Percentiles rank a stretch among this genome's conserved stretches.
phyloP scores from a whole-genome alignment of 2,113 vertebrate species.

The Amazona guildingii region DNA sequence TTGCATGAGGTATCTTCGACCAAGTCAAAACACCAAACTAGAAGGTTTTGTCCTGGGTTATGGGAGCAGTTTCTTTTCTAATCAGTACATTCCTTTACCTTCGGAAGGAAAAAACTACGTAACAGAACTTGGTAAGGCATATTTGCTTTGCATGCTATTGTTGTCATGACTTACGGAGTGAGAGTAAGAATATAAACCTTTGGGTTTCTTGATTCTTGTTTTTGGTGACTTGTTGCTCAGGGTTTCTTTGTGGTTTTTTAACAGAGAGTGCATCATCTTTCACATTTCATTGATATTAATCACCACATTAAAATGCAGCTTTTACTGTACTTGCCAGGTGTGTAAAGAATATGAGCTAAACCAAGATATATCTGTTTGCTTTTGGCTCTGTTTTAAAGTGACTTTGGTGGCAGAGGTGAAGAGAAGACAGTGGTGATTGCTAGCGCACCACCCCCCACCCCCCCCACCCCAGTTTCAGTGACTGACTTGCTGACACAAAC shows the following conservation, averaged over 20 bases:
- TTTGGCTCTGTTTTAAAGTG: background rate
- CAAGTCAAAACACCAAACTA: slow-evolving; percentile 82
- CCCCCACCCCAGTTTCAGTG: background rate
- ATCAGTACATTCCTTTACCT: slow-evolving; percentile 91
- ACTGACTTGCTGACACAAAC: background rate
- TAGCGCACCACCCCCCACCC: background rate
- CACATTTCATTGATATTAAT: slow-evolving; percentile 1
- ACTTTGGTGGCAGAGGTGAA: background rate
- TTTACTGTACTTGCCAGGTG: background rate
- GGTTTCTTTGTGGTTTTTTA: background rate
- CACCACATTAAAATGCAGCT: background rate
- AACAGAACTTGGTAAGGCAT: slow-evolving; percentile 88
- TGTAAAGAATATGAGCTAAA: background rate
- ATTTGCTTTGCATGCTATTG: background rate
- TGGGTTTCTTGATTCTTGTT: background rate
- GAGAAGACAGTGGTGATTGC: background rate
- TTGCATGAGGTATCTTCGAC: slow-evolving; percentile 87
- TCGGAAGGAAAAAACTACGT: slow-evolving; percentile 83
- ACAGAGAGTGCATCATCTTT: background rate
- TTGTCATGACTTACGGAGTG: background rate
- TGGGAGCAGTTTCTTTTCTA: slow-evolving; percentile 89
- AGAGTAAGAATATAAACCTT: background rate
- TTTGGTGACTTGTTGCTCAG: background rate
- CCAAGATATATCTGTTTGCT: background rate
- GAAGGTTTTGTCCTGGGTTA: slow-evolving; percentile 95